phyloP scores from a whole-genome alignment of 2,888 invertebrate species.

The Stenotaenia linearis region DNA sequence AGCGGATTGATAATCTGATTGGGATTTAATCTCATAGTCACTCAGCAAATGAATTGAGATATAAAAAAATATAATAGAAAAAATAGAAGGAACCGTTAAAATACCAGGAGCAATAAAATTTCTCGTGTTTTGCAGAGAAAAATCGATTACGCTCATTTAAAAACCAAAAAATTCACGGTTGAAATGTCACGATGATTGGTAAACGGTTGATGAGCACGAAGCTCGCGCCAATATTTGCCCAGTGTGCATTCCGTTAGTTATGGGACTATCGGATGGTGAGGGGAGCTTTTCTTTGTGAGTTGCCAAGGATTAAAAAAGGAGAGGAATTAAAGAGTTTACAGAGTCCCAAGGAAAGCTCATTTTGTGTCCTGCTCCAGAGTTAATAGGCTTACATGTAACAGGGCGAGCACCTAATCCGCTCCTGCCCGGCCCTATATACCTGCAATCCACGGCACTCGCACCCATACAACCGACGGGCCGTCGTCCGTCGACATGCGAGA shows the following conservation, averaged over 20 bases:
- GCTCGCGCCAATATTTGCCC: slow-evolving; percentile 12
- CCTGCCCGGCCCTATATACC: slow-evolving; percentile 29
- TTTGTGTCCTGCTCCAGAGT: slow-evolving; percentile 30
- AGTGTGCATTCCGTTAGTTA: slow-evolving; percentile 26
- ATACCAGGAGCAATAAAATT: too few relatives aligned
- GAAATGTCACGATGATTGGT: not conserved
- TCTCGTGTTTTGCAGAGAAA: too few relatives aligned
- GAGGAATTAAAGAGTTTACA: slow-evolving; percentile 32
- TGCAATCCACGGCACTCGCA: slow-evolving; percentile 24
- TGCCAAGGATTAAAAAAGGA: slow-evolving; percentile 28
- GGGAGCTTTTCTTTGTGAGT: slow-evolving; percentile 24
- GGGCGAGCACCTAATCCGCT: slow-evolving; percentile 29
- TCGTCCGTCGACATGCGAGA: slow-evolving; percentile 9
- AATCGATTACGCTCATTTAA: too few relatives aligned
- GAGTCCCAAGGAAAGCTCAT: slow-evolving; percentile 32
- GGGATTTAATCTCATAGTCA: not conserved
- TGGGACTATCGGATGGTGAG: not conserved
- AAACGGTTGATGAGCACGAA: not conserved
- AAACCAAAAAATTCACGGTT: not conserved
- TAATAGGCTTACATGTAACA: slow-evolving; percentile 33
- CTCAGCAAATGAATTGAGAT: not conserved
- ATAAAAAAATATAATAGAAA: not conserved
- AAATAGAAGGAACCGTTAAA: too few relatives aligned
- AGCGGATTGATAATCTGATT: not conserved
- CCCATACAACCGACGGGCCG: slow-evolving; percentile 24